Conservation (phyloP, 2,113 vertebrate genomes). For the Ibidorhyncha struthersii region DNA sequence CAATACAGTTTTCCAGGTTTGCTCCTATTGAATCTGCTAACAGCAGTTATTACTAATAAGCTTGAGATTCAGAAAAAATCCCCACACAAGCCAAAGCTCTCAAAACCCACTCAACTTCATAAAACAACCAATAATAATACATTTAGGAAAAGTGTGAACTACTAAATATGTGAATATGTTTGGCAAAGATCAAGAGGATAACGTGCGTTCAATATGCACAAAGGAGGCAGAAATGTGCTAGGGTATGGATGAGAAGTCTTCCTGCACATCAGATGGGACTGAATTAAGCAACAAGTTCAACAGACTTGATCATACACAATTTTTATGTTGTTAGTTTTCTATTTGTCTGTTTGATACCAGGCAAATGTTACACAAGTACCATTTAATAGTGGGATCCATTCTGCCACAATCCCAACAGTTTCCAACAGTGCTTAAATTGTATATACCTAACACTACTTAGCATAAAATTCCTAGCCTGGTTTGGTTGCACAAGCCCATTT, state of each 20-base stretch:
- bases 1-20: conserved; percentile 18
- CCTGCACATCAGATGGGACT: conserved; percentile 23
- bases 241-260: conserved; percentile 59
- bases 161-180: conserved; percentile 59
- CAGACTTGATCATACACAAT: background rate
- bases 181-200: conserved; percentile 69
- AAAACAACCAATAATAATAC: conserved; percentile 50
- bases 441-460: background rate
- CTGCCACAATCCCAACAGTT: background rate
- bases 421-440: background rate
- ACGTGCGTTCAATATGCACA: conserved; percentile 59
- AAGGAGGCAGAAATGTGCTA: conserved; percentile 57
- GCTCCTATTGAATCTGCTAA: conserved; percentile 31
- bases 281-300: conserved; percentile 54
- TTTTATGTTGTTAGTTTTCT: conserved; percentile 40
- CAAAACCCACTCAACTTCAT: conserved; percentile 11
- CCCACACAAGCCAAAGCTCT: background rate
- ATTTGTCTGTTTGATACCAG: conserved; percentile 45
- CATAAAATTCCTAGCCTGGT: background rate
- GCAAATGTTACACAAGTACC: conserved; percentile 24
- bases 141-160: conserved; percentile 58
- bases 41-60: conserved; percentile 31
- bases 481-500: background rate
- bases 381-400: background rate
- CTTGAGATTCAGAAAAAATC: conserved; percentile 26